These are phyloP conservation scores for Eledone cirrhosa DNA, from an alignment of 2,888 invertebrate species.

Conservation along the genomic window DNA sequence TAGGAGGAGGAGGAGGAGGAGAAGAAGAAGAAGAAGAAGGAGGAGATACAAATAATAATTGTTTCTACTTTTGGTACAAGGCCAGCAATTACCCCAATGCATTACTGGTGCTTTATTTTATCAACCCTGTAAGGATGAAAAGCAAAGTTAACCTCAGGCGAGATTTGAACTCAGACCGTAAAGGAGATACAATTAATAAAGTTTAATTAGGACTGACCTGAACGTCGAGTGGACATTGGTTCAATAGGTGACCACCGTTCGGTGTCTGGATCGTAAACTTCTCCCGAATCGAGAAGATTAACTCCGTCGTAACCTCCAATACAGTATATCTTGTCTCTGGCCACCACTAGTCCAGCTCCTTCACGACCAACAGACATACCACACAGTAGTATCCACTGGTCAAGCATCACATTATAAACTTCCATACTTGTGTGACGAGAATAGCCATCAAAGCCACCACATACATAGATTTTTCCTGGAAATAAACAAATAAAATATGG, in stretches of 20 bases:
- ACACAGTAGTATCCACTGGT: conserved; percentile 61
- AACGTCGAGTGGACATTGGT: conserved; percentile 63
- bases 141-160: too few relatives aligned
- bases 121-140: too few relatives aligned
- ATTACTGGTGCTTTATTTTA: too few relatives aligned
- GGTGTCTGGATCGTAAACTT: conserved; percentile 58
- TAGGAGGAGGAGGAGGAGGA: too few relatives aligned
- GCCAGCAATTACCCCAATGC: too few relatives aligned
- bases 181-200: too few relatives aligned
- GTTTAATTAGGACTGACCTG: conserved; percentile 45
- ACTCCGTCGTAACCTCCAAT: conserved; percentile 65
- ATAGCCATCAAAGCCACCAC: conserved; percentile 66
- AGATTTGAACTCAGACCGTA: too few relatives aligned
- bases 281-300: conserved; percentile 63
- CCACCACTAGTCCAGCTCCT: conserved; percentile 65
- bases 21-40: too few relatives aligned
- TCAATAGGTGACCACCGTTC: conserved; percentile 58
- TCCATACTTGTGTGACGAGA: conserved; percentile 64
- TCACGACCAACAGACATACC: conserved; percentile 61
- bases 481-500: conserved; percentile 2
- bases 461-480: conserved; percentile 63
- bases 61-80: too few relatives aligned
- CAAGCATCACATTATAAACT: conserved; percentile 59
- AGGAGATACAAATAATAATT: too few relatives aligned
- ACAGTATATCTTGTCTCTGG: conserved; percentile 62